A percentile compares a stretch with the other conserved stretches of the same genome.
These are phyloP conservation scores for Haliclystus octoradiatus DNA, from an alignment of 30 jellyfish, hydroid and myxozoan species.

Conservation along the genomic window DNA sequence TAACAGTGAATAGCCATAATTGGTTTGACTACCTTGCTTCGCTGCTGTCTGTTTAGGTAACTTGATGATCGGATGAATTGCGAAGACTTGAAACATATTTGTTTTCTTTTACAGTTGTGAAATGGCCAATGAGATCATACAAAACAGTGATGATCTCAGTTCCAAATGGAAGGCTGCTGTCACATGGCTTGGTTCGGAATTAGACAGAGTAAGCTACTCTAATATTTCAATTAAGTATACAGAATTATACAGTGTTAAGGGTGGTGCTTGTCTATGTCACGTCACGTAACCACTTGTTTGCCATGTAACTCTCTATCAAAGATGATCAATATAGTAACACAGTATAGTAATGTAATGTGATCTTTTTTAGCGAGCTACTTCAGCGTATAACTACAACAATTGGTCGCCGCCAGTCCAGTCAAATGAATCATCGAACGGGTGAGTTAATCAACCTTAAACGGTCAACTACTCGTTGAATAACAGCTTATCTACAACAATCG, in stretches of 20 bases:
- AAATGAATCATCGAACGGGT: slow-evolving; percentile 96
- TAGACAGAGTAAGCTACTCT: slow-evolving; percentile 55
- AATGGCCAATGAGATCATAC: slow-evolving; percentile 53
- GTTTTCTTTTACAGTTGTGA: slow-evolving; percentile 55
- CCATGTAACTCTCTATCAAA: no score
- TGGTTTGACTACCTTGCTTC: no score
- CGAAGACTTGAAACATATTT: no score
- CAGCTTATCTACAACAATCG: not conserved
- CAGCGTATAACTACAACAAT: slow-evolving; percentile 90
- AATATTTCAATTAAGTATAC: no score
- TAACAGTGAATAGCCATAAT: no score
- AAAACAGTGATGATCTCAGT: slow-evolving; percentile 60
- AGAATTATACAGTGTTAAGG: no score
- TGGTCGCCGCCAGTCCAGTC: slow-evolving; percentile 99
- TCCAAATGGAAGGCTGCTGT: slow-evolving; percentile 85
- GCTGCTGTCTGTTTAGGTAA: no score
- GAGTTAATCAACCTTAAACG: not conserved
- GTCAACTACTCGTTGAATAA: not conserved
- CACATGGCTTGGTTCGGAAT: slow-evolving; percentile 91
- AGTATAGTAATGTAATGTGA: no score
- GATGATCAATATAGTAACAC: no score
- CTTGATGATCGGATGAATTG: no score
- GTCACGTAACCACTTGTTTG: no score
- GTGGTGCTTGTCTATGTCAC: no score
- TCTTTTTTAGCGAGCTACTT: slow-evolving; percentile 91